A percentile compares a stretch with the other conserved stretches of the same genome.
These are phyloP conservation scores for Ectropis crepuscularia DNA, from an alignment of 2,888 invertebrate genomes.

Conservation along the genomic window DNA sequence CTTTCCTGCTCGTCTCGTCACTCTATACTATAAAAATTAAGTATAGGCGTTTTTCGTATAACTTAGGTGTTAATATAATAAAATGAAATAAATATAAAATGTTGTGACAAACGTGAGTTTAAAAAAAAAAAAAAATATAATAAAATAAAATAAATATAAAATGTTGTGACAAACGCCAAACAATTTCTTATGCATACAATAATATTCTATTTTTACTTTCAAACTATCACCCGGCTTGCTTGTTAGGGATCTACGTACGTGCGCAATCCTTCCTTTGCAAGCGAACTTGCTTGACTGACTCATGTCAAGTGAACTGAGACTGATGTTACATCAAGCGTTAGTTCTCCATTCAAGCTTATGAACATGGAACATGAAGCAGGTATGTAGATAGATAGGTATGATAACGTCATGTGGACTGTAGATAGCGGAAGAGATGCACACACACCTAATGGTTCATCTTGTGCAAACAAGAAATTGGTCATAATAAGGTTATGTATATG, in stretches of 20 bases:
- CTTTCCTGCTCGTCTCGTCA: too few relatives aligned
- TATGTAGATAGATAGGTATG: background rate
- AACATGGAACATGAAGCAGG: background rate
- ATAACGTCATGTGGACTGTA: too few relatives aligned
- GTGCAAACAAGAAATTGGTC: too few relatives aligned
- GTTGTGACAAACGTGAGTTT: constrained; percentile 32
- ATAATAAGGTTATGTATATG: too few relatives aligned
- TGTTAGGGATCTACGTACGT: too few relatives aligned
- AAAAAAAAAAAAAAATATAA: constrained; percentile 16
- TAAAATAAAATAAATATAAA: background rate
- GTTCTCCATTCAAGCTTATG: background rate
- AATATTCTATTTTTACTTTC: too few relatives aligned
- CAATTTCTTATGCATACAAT: too few relatives aligned
- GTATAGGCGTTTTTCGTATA: too few relatives aligned
- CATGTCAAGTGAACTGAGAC: constrained; percentile 16
- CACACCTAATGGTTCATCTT: background rate
- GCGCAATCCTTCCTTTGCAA: background rate
- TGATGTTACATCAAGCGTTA: constrained; percentile 13
- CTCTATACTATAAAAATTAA: too few relatives aligned
- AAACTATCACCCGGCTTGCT: too few relatives aligned
- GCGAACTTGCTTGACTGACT: constrained; percentile 4
- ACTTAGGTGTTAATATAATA: too few relatives aligned
- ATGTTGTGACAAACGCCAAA: constrained; percentile 30
- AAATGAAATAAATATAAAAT: too few relatives aligned
- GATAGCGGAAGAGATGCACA: background rate